These are phyloP conservation scores for Drosophila erecta DNA, from an alignment of 1,140 invertebrate species.

Conservation along the genomic window DNA sequence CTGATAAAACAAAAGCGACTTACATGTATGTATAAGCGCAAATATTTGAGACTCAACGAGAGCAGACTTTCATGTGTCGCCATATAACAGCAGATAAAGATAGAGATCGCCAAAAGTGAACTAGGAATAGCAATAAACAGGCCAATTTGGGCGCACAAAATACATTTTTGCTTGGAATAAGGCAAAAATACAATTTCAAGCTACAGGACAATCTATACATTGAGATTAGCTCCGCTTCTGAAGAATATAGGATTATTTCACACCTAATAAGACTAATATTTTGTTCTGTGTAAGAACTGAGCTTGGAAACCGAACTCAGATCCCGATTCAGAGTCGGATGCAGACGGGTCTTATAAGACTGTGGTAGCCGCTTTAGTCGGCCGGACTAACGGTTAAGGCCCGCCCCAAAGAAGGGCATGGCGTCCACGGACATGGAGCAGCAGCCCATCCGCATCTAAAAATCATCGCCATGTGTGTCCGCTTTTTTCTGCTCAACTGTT, in stretches of 20 bases:
- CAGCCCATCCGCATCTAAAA: slow-evolving; percentile 38
- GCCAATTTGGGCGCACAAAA: slow-evolving; percentile 13
- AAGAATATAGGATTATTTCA: background rate
- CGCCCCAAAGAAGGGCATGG: slow-evolving; percentile 73
- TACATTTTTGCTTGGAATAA: background rate
- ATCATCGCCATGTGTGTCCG: slow-evolving; percentile 67
- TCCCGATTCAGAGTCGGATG: slow-evolving; percentile 10
- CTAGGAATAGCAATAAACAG: slow-evolving; percentile 25
- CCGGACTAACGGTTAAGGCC: slow-evolving; percentile 67
- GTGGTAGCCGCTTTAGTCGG: slow-evolving; percentile 38
- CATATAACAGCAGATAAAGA: slow-evolving; percentile 54
- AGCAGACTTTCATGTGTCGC: slow-evolving; percentile 28
- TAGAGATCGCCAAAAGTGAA: slow-evolving; percentile 61
- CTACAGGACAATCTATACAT: too few relatives aligned
- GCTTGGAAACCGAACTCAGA: background rate
- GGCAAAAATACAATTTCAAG: background rate
- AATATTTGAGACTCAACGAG: slow-evolving; percentile 63
- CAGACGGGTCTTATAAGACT: slow-evolving; percentile 24
- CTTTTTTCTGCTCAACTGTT: slow-evolving; percentile 36
- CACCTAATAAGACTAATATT: background rate
- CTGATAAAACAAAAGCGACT: slow-evolving; percentile 78
- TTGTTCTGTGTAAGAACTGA: slow-evolving; percentile 23
- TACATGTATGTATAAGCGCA: slow-evolving; percentile 79
- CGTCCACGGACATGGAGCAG: slow-evolving; percentile 21
- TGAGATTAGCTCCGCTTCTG: background rate